Conservation (phyloP, 2,113 vertebrate species). For the Oryzias curvinotus region DNA sequence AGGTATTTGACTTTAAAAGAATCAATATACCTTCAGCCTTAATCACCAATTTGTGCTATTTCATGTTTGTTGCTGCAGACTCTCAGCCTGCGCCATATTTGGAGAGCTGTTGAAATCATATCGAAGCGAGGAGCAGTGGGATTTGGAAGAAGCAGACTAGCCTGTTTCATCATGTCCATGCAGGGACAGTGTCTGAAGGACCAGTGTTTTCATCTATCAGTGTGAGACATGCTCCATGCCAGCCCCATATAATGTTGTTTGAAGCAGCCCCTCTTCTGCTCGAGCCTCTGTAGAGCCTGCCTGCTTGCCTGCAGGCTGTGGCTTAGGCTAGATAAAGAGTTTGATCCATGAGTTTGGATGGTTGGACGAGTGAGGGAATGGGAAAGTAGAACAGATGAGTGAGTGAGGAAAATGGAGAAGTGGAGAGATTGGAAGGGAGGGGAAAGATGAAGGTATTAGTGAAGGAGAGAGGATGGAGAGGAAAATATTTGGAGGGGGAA, state of each 20-base stretch:
- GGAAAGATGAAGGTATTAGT: conserved; percentile 26
- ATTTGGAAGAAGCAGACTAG: conserved; percentile 40
- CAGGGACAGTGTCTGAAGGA: conserved; percentile 48
- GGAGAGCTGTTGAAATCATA: conserved; percentile 21
- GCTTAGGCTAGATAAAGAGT: conserved; percentile 76
- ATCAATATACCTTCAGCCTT: conserved; percentile 16
- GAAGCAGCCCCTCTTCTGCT: conserved; percentile 64
- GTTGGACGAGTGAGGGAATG: conserved; percentile 46
- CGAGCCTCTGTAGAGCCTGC: conserved; percentile 58
- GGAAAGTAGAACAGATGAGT: conserved; percentile 45
- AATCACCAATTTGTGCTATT: conserved; percentile 16
- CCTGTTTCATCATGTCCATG: conserved; percentile 54
- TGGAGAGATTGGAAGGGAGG: conserved; percentile 16
- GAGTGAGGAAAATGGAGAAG: conserved; percentile 13
- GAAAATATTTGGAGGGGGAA: conserved; percentile 9
- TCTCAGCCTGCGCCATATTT: conserved; percentile 9
- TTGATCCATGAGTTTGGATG: conserved; percentile 69
- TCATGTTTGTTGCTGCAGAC: conserved; percentile 25
- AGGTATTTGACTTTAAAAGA: conserved; percentile 22
- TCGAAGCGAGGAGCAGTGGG: conserved; percentile 31
- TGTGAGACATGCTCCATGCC: conserved; percentile 64
- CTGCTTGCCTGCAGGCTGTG: conserved; percentile 65
- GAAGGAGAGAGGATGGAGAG: conserved; percentile 15
- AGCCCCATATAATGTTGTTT: conserved; percentile 71
- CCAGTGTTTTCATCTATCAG: conserved; percentile 65